phyloP scores from a whole-genome alignment of 2,888 invertebrate species.

The Troides aeacus region DNA sequence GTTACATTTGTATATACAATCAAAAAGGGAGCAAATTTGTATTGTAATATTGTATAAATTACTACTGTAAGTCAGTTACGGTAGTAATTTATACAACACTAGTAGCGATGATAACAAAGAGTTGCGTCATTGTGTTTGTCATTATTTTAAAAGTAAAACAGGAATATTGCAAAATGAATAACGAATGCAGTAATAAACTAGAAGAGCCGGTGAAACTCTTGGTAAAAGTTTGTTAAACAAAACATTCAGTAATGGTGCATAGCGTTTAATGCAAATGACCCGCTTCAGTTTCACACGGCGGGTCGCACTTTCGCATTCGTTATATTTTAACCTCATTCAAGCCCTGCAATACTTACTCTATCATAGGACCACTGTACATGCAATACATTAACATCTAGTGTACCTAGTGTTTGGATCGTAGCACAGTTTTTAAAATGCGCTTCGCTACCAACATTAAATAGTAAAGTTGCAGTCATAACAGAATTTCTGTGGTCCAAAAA shows the following conservation, averaged over 20 bases:
- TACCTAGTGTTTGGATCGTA: too few relatives aligned
- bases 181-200: constrained; percentile 1
- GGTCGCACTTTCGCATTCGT: constrained; percentile 23
- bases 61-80: background rate
- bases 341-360: constrained; percentile 16
- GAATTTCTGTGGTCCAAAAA: background rate
- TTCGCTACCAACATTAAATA: too few relatives aligned
- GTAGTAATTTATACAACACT: constrained; percentile 4
- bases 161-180: constrained; percentile 4
- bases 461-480: too few relatives aligned
- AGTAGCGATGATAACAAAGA: background rate
- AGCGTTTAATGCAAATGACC: constrained; percentile 28
- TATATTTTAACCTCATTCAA: constrained; percentile 25
- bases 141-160: constrained; percentile 9
- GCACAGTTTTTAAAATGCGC: too few relatives aligned
- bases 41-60: too few relatives aligned
- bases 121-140: constrained; percentile 1
- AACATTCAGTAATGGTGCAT: constrained; percentile 14
- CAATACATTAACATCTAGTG: too few relatives aligned
- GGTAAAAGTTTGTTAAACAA: constrained; percentile 21
- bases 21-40: background rate
- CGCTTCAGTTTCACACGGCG: constrained; percentile 25
- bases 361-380: background rate
- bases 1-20: background rate
- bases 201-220: constrained; percentile 15